Base-by-base conservation (phyloP, 2,888 invertebrate species). In the Cryptus armator region DNA sequence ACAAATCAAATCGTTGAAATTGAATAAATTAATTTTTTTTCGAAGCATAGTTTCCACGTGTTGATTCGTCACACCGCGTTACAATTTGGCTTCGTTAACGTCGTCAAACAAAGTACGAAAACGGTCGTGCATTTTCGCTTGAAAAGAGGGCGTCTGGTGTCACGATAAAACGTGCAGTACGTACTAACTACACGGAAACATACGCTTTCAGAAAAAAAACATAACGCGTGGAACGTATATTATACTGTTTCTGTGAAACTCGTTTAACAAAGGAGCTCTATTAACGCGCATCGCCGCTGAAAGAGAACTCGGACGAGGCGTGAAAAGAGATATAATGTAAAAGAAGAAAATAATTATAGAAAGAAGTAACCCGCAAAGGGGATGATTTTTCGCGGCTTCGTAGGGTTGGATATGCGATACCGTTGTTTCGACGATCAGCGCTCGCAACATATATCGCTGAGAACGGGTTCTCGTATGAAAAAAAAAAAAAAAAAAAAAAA, bases 41-140 rank as follows among this genome's bases (percentile, higher is more conserved):
- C 19, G 16, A 53, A 77, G 16, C 48, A 32, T 14, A 64, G 6
- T 51, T 56, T 2, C 29, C 43, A 43, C 29, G 44, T 68, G 5
- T 46, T 59, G 14, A n/a, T n/a, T 67, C 44, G n/a, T 56, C 46
- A 66, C 46, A 62, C 32, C 19, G 19, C 67, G 48, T 74, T 72
- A 72, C 83, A 83, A 78, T 83, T 78, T 78, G 72, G 78, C 72
- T 78, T 83, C 83, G 77, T 83, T 78, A 83, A 72, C 83, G 59
- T 83, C 59, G 78, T 67, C 78, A 72, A 83, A 78, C 78, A 66
- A 67, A 72, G 9, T 24, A 32, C 72, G 37, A 29, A 46, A 67
- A 53, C 53, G 70, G 43, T 10, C 24, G 70, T 16, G 76, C 32
- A 48, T 46, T 56, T 12, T 43, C 59, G 59, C 37, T 51, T 5